A percentile compares a stretch with the other conserved stretches of the same genome.
Evolutionary conservation across 2,797 vertebrate genomes (phyloP).

Genomic region (Enteromius thamalakanensis): DNA sequence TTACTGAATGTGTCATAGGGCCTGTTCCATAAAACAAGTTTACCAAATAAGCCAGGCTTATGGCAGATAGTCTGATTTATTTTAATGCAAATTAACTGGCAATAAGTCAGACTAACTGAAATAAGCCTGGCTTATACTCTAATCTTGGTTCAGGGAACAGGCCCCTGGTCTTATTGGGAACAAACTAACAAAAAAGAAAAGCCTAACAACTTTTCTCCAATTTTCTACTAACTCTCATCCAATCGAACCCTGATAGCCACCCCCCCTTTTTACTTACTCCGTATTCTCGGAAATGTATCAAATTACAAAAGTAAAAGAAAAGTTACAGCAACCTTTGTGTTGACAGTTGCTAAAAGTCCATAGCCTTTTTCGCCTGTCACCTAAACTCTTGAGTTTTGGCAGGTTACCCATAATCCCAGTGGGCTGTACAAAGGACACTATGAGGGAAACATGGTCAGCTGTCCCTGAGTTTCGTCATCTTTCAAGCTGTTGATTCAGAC

Average conservation of each 20-base stretch:
- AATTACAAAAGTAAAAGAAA: neutral
- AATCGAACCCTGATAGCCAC: neutral
- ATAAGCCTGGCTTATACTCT: too few species aligned
- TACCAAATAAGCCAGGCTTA: too few species aligned
- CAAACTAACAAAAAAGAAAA: neutral
- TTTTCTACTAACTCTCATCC: neutral
- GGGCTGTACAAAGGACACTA: conserved; percentile 22
- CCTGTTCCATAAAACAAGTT: too few species aligned
- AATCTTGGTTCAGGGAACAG: too few species aligned
- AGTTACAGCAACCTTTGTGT: neutral
- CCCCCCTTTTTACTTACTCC: neutral
- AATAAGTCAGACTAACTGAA: too few species aligned
- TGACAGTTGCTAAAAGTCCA: neutral
- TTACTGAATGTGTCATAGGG: neutral
- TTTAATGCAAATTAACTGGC: too few species aligned
- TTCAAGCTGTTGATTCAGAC: conserved; percentile 58
- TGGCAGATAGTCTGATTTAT: too few species aligned
- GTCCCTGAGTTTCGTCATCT: conserved; percentile 30
- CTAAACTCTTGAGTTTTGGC: conserved; percentile 32
- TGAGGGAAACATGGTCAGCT: conserved; percentile 25
- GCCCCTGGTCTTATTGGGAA: neutral
- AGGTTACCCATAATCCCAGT: conserved; percentile 26
- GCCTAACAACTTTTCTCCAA: neutral
- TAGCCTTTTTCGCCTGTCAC: neutral
- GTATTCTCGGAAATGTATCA: neutral